Conservation (phyloP, 2,797 vertebrate species). For the Mormyrus proboscirostris region DNA sequence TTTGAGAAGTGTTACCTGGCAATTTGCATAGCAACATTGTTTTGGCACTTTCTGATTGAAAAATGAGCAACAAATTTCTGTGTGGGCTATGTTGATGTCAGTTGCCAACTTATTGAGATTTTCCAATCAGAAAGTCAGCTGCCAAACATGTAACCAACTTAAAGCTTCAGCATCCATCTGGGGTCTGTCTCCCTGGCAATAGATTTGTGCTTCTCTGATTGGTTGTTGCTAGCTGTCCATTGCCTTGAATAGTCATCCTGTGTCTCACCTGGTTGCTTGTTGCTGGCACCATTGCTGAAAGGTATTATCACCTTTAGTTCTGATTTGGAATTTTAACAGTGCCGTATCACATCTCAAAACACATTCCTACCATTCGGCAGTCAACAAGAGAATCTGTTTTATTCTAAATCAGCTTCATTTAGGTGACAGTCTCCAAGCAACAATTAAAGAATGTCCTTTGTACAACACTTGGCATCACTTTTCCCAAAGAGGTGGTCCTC, state of each 20-base stretch:
- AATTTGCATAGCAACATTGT: not conserved
- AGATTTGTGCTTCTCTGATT: not conserved
- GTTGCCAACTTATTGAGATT: not conserved
- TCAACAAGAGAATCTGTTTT: not conserved
- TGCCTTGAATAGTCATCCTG: not conserved
- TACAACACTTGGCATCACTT: not conserved
- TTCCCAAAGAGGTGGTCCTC: constrained; percentile 4
- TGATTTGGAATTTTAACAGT: not conserved
- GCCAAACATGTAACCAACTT: not conserved
- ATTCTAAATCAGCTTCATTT: constrained; percentile 6
- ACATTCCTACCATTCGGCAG: not conserved
- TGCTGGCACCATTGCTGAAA: not conserved
- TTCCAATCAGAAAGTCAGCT: not conserved
- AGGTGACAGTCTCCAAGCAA: not conserved
- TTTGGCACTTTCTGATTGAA: not conserved
- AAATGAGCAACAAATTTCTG: not conserved
- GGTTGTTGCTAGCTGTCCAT: not conserved
- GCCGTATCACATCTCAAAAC: not conserved
- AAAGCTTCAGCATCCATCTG: not conserved
- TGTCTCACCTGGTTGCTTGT: not conserved
- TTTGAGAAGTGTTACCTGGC: not conserved
- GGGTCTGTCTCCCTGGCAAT: not conserved
- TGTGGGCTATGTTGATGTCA: not conserved
- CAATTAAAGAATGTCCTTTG: not conserved
- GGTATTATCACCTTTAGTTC: not conserved